Conservation (phyloP, 2,888 invertebrate genomes). For the Drosophila neotestacea region DNA sequence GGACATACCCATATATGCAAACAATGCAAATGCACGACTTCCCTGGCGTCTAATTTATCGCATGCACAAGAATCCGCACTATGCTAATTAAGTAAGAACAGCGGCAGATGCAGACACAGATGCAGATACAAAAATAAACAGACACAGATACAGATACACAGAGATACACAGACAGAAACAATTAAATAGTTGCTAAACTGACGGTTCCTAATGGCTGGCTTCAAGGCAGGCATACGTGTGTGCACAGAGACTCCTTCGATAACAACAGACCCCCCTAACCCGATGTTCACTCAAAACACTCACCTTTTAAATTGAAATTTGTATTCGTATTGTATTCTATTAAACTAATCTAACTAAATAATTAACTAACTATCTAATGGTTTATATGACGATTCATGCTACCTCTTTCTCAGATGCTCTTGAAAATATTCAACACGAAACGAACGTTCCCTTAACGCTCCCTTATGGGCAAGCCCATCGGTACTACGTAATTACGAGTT, state of each 20-base stretch:
- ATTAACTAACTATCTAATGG: constrained; percentile 44
- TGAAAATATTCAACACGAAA: constrained; percentile 40
- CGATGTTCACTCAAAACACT: constrained; percentile 28
- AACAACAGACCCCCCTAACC: background rate
- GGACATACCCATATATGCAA: constrained; percentile 29
- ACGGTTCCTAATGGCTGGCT: constrained; percentile 77
- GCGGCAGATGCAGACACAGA: constrained; percentile 18
- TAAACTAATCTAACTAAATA: constrained; percentile 26
- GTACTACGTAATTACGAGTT: constrained; percentile 48
- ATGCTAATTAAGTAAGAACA: constrained; percentile 68
- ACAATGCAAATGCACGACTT: constrained; percentile 64
- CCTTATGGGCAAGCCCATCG: constrained; percentile 22
- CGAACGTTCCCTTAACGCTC: constrained; percentile 45
- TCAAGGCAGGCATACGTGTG: constrained; percentile 71
- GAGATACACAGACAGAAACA: constrained; percentile 23
- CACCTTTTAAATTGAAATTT: constrained; percentile 35
- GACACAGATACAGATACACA: constrained; percentile 15
- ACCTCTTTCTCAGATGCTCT: constrained; percentile 68
- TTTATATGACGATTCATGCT: constrained; percentile 66
- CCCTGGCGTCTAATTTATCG: constrained; percentile 83
- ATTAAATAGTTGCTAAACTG: constrained; percentile 61
- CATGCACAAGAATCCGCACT: constrained; percentile 81
- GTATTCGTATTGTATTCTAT: constrained; percentile 46
- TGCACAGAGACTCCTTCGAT: constrained; percentile 57
- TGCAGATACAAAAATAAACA: constrained; percentile 15